Conservation (phyloP, 1,140 invertebrate species). For the Theocolax elegans region DNA sequence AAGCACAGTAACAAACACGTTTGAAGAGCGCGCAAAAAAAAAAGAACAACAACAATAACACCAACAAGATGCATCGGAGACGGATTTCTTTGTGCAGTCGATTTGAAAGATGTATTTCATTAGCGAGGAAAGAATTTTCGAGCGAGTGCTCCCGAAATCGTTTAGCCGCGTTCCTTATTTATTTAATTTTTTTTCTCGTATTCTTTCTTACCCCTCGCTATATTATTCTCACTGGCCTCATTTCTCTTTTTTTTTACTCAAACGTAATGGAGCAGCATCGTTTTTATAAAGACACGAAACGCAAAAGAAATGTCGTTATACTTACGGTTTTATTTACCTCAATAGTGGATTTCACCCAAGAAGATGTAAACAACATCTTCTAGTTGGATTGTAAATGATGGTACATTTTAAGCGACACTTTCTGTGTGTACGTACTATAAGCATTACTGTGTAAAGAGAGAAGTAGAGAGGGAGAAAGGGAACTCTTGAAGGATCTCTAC, state of each 20-base stretch:
- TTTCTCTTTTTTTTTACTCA: too few species aligned
- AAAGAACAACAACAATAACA: neutral
- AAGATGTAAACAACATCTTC: slow-evolving; percentile 12
- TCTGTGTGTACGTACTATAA: too few species aligned
- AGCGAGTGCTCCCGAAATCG: neutral
- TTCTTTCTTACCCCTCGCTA: neutral
- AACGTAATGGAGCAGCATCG: slow-evolving; percentile 24
- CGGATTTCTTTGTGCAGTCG: slow-evolving; percentile 1
- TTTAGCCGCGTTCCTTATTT: neutral
- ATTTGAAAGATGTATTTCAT: slow-evolving; percentile 25
- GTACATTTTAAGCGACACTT: neutral
- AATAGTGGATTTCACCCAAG: neutral
- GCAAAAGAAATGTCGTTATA: neutral
- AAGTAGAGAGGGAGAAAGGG: too few species aligned
- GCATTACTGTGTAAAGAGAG: neutral
- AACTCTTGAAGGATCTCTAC: too few species aligned
- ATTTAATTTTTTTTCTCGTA: too few species aligned
- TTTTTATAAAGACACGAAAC: slow-evolving; percentile 2
- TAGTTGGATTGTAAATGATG: slow-evolving; percentile 10
- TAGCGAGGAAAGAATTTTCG: slow-evolving; percentile 3
- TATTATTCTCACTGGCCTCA: too few species aligned
- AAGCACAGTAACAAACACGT: neutral
- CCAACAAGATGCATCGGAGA: slow-evolving; percentile 1
- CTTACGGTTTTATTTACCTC: neutral
- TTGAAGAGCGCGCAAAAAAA: too few species aligned